Base-by-base conservation (phyloP, 2,113 vertebrate genomes). In the Quiscalus mexicanus region DNA sequence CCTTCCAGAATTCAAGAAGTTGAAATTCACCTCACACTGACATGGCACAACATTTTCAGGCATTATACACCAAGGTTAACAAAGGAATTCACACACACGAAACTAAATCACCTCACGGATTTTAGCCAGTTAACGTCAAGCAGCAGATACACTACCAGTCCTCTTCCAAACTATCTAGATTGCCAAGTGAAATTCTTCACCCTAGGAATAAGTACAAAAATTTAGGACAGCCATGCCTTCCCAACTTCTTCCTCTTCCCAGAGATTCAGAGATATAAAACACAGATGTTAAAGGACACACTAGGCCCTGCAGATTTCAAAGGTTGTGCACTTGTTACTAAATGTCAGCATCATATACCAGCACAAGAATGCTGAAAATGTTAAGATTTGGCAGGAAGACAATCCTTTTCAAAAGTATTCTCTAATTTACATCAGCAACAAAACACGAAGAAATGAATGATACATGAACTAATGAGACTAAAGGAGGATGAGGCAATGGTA, bases 401-500 rank as follows among this genome's bases (percentile, higher is more conserved):
- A 74, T 52, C 31, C 35, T 42, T 63, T 49, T 35, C 39, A 45
- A 65, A 91, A 93, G 84, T 35, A 91, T 39, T 52, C 67, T 65
- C 5, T 41, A 77, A 94, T 56, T 93, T 53, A 94, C 42, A 53
- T 60, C 15, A 90, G 37, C 79, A 88, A 92, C 22, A 81, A 81
- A 84, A 31, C 62, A 86, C 56, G 67, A 93, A 77, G 56, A 92
- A 77, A 88, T 75, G 31, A 92, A 89, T 65, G 56, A 87, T 87
- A 87, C 41, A 62, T 45, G 63, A 95, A 92, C 49, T 60, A 91
- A 70, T 25, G 25, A 87, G 76, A 71, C 73, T 77, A 70, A 77
- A 78, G 42, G 33, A 81, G n/a, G 65, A 92, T 78, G 73, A 92
- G 10, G 88, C 90, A 94, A 90, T 67, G 44, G 55, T 60, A 94